Percentiles rank a stretch among this genome's conserved stretches.
These are phyloP conservation scores for Leuctra nigra DNA, from an alignment of 2,888 invertebrate species.

Conservation along the genomic window DNA sequence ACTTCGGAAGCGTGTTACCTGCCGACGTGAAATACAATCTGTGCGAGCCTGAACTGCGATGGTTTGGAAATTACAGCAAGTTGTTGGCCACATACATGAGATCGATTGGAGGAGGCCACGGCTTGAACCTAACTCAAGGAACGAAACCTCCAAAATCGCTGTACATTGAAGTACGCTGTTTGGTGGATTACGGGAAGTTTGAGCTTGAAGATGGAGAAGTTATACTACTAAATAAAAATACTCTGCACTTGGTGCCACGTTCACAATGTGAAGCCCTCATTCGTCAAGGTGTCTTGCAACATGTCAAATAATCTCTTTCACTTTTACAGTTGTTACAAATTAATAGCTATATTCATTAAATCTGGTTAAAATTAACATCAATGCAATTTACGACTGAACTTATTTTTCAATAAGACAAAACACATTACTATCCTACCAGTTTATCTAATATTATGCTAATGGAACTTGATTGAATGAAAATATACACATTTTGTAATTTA, in stretches of 20 bases:
- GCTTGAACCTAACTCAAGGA: slow-evolving; percentile 81
- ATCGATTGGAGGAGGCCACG: slow-evolving; percentile 72
- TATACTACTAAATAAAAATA: slow-evolving; percentile 81
- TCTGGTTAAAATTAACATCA: too few relatives aligned
- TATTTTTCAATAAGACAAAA: too few relatives aligned
- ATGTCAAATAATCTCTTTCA: slow-evolving; percentile 38
- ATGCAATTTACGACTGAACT: too few relatives aligned
- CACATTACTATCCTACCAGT: too few relatives aligned
- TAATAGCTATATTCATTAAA: too few relatives aligned
- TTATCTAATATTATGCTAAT: too few relatives aligned
- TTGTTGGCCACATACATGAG: slow-evolving; percentile 85
- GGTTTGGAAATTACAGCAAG: slow-evolving; percentile 85
- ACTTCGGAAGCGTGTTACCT: slow-evolving; percentile 89
- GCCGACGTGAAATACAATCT: slow-evolving; percentile 72
- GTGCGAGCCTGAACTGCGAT: slow-evolving; percentile 70
- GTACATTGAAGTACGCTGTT: slow-evolving; percentile 79
- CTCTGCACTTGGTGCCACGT: slow-evolving; percentile 82
- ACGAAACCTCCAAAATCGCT: slow-evolving; percentile 87
- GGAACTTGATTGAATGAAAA: too few relatives aligned
- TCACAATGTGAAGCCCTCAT: slow-evolving; percentile 86
- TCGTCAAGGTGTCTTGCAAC: slow-evolving; percentile 80
- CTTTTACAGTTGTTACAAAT: too few relatives aligned
- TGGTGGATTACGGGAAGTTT: slow-evolving; percentile 87
- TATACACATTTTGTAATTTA: too few relatives aligned
- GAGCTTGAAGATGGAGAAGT: slow-evolving; percentile 92